Base-by-base conservation (phyloP, 2,113 vertebrate genomes). In the Pygathrix nemaeus region DNA sequence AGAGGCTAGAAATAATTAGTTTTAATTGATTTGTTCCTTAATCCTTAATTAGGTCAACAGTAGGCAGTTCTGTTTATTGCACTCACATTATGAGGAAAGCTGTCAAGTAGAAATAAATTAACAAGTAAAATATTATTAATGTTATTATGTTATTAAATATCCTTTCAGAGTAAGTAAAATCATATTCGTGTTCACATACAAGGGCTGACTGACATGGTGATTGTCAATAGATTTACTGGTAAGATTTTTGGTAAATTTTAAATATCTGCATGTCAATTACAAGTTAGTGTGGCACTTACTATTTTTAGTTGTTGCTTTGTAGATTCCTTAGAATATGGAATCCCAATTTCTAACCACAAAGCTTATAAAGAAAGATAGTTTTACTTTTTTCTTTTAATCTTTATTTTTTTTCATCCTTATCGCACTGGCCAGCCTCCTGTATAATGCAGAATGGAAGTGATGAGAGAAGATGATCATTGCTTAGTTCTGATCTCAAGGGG, bases 271-370 rank as follows among this genome's bases (percentile, higher is more conserved):
- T 27, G 7, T 78, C 57, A 48, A 4, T 94, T 85, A 86, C 17
- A 89, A 38, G 48, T 64, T 61, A 94, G 21, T 50, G 25, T 66
- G 45, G 18, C 76, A 79, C 16, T 82, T 90, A 84, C 25, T 61
- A 61, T 73, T 96, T 79, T 80, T 87, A 90, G 13, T n/a, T 66
- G 23, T 17, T 70, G n/a, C 10, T 96, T 81, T 78, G 50, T 50
- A 82, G 66, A 96, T 66, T 93, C n/a, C 45, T 84, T 76, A 84
- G 55, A 50, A 81, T 89, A 52, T 25, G 16, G 72, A 94, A 89
- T 45, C 18, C 55, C 95, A 92, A 88, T 88, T 95, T 96, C 64
- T 92, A 80, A 92, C 21, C 30, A 92, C 55, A 86, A 91, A 59
- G 40, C 57, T 18, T 95, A 1, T 76, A 72, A 72, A 12, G 18